These are phyloP conservation scores for Tetragnatha montana DNA, from an alignment of 2,888 invertebrate species.

Conservation along the genomic window DNA sequence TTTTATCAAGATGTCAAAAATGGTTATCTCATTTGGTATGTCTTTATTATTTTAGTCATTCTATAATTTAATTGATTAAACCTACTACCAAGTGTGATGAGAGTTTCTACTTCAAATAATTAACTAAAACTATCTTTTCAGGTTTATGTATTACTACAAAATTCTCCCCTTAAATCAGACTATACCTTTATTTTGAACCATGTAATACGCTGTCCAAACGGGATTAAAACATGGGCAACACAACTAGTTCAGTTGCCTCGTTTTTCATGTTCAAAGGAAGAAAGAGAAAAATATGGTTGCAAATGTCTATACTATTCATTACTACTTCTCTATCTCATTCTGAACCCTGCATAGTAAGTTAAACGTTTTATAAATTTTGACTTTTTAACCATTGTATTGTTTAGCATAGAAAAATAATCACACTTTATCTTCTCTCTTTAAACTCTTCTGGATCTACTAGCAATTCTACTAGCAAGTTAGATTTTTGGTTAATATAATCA, in stretches of 20 bases:
- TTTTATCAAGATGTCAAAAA: constrained; percentile 25
- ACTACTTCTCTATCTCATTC: constrained; percentile 38
- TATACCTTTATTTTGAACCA: constrained; percentile 49
- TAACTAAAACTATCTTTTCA: constrained; percentile 9
- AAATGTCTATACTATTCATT: constrained; percentile 29
- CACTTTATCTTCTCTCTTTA: too few species aligned
- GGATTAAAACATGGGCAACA: constrained; percentile 52
- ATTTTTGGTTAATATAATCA: too few species aligned
- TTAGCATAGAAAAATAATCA: too few species aligned
- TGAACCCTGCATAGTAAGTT: constrained; percentile 58
- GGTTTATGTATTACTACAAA: constrained; percentile 34
- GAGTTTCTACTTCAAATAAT: too few species aligned
- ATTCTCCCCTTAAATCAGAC: neutral
- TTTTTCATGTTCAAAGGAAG: constrained; percentile 2
- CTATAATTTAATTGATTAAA: neutral
- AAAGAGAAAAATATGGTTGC: constrained; percentile 11
- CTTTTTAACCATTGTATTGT: too few species aligned
- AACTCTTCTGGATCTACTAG: too few species aligned
- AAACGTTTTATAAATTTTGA: neutral
- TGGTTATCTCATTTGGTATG: constrained; percentile 48
- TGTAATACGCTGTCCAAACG: constrained; percentile 53
- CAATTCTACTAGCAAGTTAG: too few species aligned
- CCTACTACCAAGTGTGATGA: neutral
- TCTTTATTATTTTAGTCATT: neutral
- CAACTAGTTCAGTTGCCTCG: constrained; percentile 45